Percentiles rank a stretch among this genome's conserved stretches.
Conservation (phyloP, 2,888 invertebrate genomes). For the Lacanobia oleracea region DNA sequence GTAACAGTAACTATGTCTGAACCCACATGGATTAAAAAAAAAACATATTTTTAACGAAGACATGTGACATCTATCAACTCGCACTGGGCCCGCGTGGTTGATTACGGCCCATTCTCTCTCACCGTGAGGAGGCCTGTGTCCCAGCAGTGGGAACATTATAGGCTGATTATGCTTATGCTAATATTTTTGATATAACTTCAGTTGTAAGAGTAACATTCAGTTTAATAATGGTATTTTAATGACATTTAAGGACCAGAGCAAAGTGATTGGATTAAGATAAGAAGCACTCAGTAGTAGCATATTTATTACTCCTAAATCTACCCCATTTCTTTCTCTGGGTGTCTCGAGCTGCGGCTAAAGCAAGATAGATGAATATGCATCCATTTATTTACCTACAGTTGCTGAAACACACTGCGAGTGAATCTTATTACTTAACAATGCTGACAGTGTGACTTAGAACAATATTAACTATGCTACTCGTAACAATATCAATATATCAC, state of each 20-base stretch:
- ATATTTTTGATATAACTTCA: too few relatives aligned
- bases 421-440: conserved; percentile 23
- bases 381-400: neutral
- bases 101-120: too few relatives aligned
- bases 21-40: too few relatives aligned
- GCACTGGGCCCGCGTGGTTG: too few relatives aligned
- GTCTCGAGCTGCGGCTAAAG: conserved; percentile 24
- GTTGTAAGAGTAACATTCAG: too few relatives aligned
- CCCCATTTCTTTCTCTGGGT: conserved; percentile 21
- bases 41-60: too few relatives aligned
- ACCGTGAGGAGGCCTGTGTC: too few relatives aligned
- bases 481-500: neutral
- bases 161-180: too few relatives aligned
- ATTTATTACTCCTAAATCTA: conserved; percentile 24
- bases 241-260: neutral
- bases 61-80: too few relatives aligned
- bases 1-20: too few relatives aligned
- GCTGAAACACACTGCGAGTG: neutral
- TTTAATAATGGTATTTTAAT: neutral
- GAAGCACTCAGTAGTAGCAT: neutral
- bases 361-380: conserved; percentile 36
- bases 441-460: neutral
- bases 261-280: neutral
- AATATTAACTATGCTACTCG: neutral
- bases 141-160: too few relatives aligned